Evolutionary conservation across 2,888 invertebrate genomes (phyloP).

Genomic region (Drosophila seclusa): DNA sequence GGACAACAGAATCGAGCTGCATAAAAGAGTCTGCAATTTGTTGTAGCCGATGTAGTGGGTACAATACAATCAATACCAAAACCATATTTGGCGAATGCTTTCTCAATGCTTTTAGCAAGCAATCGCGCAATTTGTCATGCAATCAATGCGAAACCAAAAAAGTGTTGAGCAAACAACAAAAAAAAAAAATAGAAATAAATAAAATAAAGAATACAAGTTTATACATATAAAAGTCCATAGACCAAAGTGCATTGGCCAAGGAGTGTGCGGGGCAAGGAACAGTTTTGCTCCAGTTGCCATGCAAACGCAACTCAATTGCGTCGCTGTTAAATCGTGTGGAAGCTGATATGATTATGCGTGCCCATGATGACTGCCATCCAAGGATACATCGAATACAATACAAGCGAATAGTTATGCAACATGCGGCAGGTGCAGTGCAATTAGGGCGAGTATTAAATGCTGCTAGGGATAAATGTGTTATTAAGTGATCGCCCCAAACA

Average conservation of each 20-base stretch:
- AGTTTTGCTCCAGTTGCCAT: constrained; percentile 53
- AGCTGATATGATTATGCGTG: constrained; percentile 84
- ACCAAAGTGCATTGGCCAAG: constrained; percentile 33
- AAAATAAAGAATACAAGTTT: background rate
- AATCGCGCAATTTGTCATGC: constrained; percentile 70
- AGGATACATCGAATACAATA: background rate
- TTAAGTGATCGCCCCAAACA: background rate
- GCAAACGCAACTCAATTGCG: constrained; percentile 66
- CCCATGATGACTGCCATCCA: constrained; percentile 43
- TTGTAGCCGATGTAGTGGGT: constrained; percentile 3
- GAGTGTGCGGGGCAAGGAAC: background rate
- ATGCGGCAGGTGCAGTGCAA: constrained; percentile 53
- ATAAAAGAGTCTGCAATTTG: constrained; percentile 35
- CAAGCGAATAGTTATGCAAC: constrained; percentile 31
- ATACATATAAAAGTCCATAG: background rate
- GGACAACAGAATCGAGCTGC: constrained; percentile 20
- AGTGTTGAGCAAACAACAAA: constrained; percentile 55
- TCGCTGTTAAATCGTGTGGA: constrained; percentile 84
- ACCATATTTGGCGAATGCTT: constrained; percentile 43
- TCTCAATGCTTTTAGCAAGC: constrained; percentile 68
- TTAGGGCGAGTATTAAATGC: constrained; percentile 38
- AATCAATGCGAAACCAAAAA: constrained; percentile 73
- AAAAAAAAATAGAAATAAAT: background rate
- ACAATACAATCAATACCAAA: constrained; percentile 37
- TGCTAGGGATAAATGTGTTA: background rate